Conservation (phyloP, 2,888 invertebrate genomes). For the Limnephilus auricula region DNA sequence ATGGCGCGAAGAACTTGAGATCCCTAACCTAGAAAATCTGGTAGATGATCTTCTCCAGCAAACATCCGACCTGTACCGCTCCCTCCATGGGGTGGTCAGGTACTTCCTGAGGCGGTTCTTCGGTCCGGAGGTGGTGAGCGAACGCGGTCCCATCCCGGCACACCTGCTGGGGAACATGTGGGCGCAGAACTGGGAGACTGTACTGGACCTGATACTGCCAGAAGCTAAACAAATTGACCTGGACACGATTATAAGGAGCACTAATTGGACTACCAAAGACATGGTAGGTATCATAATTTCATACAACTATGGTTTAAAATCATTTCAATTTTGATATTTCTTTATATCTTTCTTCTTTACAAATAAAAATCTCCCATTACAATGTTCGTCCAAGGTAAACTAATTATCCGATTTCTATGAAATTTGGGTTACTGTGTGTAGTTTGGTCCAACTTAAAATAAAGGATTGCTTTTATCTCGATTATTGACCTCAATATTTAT, state of each 20-base stretch:
- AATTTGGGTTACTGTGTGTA: too few relatives aligned
- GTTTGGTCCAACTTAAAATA: too few relatives aligned
- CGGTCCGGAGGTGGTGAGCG: slow-evolving; percentile 76
- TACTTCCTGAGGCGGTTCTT: slow-evolving; percentile 78
- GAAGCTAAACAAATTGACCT: slow-evolving; percentile 73
- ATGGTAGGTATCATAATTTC: slow-evolving; percentile 74
- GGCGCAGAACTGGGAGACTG: slow-evolving; percentile 83
- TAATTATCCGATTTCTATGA: too few relatives aligned
- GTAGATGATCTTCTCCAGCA: slow-evolving; percentile 77
- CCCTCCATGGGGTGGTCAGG: slow-evolving; percentile 85
- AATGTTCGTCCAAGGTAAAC: too few relatives aligned
- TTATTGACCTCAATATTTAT: too few relatives aligned
- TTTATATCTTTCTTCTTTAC: too few relatives aligned
- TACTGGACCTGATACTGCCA: slow-evolving; percentile 79
- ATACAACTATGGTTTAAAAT: too few relatives aligned
- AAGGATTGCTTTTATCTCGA: too few relatives aligned
- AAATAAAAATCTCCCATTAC: too few relatives aligned
- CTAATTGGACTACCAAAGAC: slow-evolving; percentile 78
- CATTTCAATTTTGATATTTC: too few relatives aligned
- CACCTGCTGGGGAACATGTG: slow-evolving; percentile 85
- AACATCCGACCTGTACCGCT: slow-evolving; percentile 81
- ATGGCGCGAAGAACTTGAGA: slow-evolving; percentile 83
- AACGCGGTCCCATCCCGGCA: slow-evolving; percentile 81
- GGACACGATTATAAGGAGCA: slow-evolving; percentile 74
- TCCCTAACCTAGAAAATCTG: slow-evolving; percentile 76